Evolutionary conservation across 2,888 invertebrate species (phyloP), one percentile per base, ranked within the genome.

Genomic region (Agrochola circellaris): DNA sequence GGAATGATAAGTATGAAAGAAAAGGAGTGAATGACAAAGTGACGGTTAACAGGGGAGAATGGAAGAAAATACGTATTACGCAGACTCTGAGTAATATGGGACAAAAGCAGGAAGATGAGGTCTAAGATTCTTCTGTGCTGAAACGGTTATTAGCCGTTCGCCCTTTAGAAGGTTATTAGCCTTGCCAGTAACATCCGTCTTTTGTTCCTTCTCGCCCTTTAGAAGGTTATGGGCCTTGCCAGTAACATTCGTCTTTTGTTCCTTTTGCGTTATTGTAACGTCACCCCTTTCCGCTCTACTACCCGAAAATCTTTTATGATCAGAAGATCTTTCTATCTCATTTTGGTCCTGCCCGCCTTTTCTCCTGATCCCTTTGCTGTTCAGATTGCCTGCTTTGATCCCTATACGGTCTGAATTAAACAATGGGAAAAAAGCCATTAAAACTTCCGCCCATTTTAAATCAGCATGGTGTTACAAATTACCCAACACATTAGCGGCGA

Each of bases 401-500:
- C 38, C 0, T 42, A 13, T 23, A 30, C 48, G n/a, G 20, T 26
- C 11, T 30, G 17, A 54, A 34, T 51, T 15, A 65, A 58, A 71
- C 83, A 81, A 84, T 64, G 17, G 34, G 1, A 58, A 54, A 30
- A 45, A 26, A 30, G 1, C 64, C 60, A 77, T 81, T 73, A 17
- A 45, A 42, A 11, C 77, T 64, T 77, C 77, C 73, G 73, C 23
- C 54, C 64, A 71, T 73, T 81, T 56, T 3, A 56, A 64, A 56
- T 71, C 23, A 51, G 23, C 42, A 71, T 77, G 51, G 73, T 70
- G 66, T 30, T 79, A 9, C 65, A 51, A 72, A 81, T 77, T 34
- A 60, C 51, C 5, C 48, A 73, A 45, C 30, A 17, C 51, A 54
- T 54, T 61, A 61, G 8, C 11, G 30, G 48, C 48, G 34, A 73